Percentiles rank a stretch among this genome's conserved stretches.
phyloP scores from a whole-genome alignment of 2,113 vertebrate species.

The human (Homo sapiens) region DNA sequence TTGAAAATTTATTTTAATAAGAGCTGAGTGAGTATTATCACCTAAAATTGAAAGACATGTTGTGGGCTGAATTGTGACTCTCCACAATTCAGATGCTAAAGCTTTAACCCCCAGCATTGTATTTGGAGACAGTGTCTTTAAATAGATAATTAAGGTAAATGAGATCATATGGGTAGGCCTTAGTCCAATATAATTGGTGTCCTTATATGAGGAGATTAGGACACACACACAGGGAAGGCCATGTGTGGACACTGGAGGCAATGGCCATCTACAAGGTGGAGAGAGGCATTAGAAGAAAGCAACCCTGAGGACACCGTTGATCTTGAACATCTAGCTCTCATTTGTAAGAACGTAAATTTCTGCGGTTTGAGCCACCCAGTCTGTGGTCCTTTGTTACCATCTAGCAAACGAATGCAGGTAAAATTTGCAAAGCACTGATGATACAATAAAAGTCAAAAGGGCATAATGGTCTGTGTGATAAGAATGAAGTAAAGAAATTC shows the following conservation, averaged over 20 bases:
- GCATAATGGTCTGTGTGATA: not conserved
- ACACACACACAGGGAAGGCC: not conserved
- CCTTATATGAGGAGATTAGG: not conserved
- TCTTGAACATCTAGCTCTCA: not conserved
- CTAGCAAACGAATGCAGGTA: not conserved
- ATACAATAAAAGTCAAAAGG: not conserved
- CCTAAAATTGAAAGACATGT: not conserved
- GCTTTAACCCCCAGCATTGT: accelerated
- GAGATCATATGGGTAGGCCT: not conserved
- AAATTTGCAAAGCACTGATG: not conserved
- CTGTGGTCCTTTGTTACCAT: not conserved
- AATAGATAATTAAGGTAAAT: not conserved
- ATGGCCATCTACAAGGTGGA: not conserved
- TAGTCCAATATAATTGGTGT: not conserved
- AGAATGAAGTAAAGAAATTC: not conserved
- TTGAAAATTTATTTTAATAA: not conserved
- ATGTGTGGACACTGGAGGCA: not conserved
- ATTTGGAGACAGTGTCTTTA: not conserved
- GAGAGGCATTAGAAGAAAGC: not conserved
- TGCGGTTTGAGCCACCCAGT: not conserved
- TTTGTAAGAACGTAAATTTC: not conserved
- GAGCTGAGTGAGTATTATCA: not conserved
- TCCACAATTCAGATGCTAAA: not conserved
- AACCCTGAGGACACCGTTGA: too few relatives aligned
- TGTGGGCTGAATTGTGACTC: not conserved